Percentiles rank a stretch among this genome's conserved stretches.
Evolutionary conservation across 1,140 invertebrate genomes (phyloP).

Genomic region (Nautilus pompilius): DNA sequence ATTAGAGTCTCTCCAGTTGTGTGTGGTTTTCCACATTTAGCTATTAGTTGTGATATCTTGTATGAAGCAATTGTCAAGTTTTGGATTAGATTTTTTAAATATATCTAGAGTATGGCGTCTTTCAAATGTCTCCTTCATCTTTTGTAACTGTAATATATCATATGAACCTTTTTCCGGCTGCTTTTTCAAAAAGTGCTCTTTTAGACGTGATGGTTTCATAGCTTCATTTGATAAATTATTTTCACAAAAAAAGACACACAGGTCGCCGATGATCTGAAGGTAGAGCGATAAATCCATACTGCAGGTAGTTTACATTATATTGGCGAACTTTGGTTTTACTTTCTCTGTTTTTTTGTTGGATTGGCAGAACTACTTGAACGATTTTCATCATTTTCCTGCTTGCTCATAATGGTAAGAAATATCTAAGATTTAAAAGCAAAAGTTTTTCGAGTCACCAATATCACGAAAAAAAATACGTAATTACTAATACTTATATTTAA

Average conservation of each 20-base stretch:
- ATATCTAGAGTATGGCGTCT: no score
- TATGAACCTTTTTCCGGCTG: not conserved
- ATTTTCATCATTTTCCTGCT: not conserved
- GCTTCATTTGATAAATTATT: not conserved
- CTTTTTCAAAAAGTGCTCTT: not conserved
- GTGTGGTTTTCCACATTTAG: no score
- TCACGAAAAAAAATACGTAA: not conserved
- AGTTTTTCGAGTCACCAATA: not conserved
- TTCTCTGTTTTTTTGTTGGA: not conserved
- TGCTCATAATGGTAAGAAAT: not conserved
- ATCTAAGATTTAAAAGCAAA: not conserved
- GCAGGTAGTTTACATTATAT: not conserved
- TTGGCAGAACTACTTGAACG: not conserved
- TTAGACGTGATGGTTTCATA: no score
- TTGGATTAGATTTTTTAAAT: no score
- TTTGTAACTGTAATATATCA: not conserved
- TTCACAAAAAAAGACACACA: not conserved
- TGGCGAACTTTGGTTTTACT: not conserved
- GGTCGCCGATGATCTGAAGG: not conserved
- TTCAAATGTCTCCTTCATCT: not conserved
- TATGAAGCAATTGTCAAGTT: no score
- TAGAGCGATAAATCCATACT: not conserved
- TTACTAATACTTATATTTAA: not conserved
- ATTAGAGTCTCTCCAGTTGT: no score
- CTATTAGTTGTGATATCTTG: no score